Percentiles rank a stretch among this genome's conserved stretches.
Conservation (phyloP, 2,888 invertebrate species). For the Tenthredo livida region DNA sequence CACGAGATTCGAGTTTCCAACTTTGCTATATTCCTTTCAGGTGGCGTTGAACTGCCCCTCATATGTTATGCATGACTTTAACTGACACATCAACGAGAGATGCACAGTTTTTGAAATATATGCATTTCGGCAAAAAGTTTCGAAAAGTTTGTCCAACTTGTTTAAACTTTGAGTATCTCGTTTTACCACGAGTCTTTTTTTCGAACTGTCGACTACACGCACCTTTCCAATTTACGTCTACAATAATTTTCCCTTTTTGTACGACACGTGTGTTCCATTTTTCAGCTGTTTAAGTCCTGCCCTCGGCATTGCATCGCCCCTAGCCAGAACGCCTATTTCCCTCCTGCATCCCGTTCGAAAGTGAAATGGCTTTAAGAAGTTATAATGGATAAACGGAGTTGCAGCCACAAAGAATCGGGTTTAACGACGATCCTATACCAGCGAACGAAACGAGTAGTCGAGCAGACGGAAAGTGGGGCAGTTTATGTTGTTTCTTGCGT, state of each 20-base stretch:
- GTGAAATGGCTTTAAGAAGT: constrained; percentile 28
- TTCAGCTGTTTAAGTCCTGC: constrained; percentile 3
- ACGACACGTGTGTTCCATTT: constrained; percentile 28
- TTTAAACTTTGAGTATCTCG: not conserved
- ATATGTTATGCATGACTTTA: not conserved
- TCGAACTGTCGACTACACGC: not conserved
- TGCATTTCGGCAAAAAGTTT: not conserved
- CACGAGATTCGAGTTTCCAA: not conserved
- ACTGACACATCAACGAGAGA: not conserved
- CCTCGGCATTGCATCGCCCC: not conserved
- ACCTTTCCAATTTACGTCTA: constrained; percentile 6
- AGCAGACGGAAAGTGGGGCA: constrained; percentile 35
- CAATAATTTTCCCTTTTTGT: not conserved
- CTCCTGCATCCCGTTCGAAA: not conserved
- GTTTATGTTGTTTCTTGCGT: constrained; percentile 61
- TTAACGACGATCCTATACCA: constrained; percentile 47
- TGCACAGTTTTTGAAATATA: not conserved
- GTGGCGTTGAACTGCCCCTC: not conserved
- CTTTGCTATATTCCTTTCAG: not conserved
- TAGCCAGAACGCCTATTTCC: not conserved
- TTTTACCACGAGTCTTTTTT: not conserved
- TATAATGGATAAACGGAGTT: constrained; percentile 27
- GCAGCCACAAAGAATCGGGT: constrained; percentile 39
- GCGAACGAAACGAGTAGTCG: constrained; percentile 59
- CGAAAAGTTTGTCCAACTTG: not conserved